These are phyloP conservation scores for Rhamnusium bicolor DNA, from an alignment of 2,888 invertebrate species.

Conservation along the genomic window DNA sequence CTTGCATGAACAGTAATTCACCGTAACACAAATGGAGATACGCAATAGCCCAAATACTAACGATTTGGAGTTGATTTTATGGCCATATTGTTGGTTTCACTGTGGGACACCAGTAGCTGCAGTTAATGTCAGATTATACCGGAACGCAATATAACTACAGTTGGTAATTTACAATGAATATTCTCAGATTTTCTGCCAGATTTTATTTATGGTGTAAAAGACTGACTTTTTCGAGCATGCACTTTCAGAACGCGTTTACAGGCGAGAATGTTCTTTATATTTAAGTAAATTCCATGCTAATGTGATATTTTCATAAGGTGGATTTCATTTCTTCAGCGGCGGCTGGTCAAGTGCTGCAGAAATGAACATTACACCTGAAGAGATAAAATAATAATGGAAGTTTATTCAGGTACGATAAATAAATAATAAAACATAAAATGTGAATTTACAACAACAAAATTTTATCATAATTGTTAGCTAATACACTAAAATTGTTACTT, in stretches of 20 bases:
- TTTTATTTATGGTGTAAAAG: slow-evolving; percentile 38
- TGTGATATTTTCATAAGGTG: too few species aligned
- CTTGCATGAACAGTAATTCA: slow-evolving; percentile 37
- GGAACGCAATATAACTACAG: slow-evolving; percentile 58
- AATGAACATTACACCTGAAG: too few species aligned
- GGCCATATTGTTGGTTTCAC: slow-evolving; percentile 53
- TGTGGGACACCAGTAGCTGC: slow-evolving; percentile 58
- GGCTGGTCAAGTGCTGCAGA: too few species aligned
- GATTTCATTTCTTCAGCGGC: too few species aligned
- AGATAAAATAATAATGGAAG: too few species aligned
- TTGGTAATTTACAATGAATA: slow-evolving; percentile 51
- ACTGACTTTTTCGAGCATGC: background rate
- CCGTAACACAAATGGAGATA: slow-evolving; percentile 41
- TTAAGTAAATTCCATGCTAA: background rate
- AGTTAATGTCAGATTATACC: slow-evolving; percentile 59
- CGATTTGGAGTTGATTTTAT: slow-evolving; percentile 47
- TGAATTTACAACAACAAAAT: too few species aligned
- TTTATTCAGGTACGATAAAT: too few species aligned
- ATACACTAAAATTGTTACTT: too few species aligned
- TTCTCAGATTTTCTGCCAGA: slow-evolving; percentile 47
- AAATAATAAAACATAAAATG: too few species aligned
- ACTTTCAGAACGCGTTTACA: background rate
- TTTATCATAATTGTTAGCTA: too few species aligned
- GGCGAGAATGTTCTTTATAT: background rate
- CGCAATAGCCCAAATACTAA: slow-evolving; percentile 42